Base-by-base conservation (phyloP, 1,140 invertebrate genomes). In the Leptinotarsa texana region DNA sequence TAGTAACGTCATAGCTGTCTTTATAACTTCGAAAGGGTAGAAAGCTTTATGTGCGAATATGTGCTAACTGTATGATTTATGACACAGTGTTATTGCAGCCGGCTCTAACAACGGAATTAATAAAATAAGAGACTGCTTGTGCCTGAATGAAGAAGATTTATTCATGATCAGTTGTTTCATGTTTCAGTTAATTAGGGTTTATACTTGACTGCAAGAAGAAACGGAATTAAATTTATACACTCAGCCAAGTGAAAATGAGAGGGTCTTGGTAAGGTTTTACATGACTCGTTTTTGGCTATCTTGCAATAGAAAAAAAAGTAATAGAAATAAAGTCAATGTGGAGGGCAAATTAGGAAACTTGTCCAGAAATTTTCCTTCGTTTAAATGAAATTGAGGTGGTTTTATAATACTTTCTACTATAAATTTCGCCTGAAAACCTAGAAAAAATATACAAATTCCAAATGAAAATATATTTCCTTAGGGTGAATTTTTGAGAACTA, bases 61-160 rank as follows among this genome's bases (percentile, higher is more conserved):
- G 51, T 57, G 51, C 51, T 57, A 57, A 57, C 51, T 57, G 51
- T 18, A 57, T 57, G 51, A 57, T 57, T 57, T 57, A 57, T 57
- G 51, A 3, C 13, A 57, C 17, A 5, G 15, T n/a, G 51, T 57
- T n/a, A 57, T 57, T 57, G n/a, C 51, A 57, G 51, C 51, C 15
- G 51, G 4, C 51, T 57, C 15, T 57, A 57, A 57, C 51, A 57
- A 6, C 51, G 51, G n/a, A n/a, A 57, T 57, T 57, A 57, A 57
- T 57, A 57, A 57, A 57, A 57, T 57, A 57, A 57, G 51, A 17
- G 17, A n/a, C 51, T 57, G 51, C 51, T 57, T 57, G n/a, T 18
- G 17, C 51, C 51, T 57, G 51, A 17, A 57, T 57, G 51, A 57
- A 18, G 51, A 57, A 57, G 51, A 57, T 57, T 57, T 57, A 57